Conservation (phyloP, 2,797 vertebrate species). For the Dendrocincla fuliginosa region DNA sequence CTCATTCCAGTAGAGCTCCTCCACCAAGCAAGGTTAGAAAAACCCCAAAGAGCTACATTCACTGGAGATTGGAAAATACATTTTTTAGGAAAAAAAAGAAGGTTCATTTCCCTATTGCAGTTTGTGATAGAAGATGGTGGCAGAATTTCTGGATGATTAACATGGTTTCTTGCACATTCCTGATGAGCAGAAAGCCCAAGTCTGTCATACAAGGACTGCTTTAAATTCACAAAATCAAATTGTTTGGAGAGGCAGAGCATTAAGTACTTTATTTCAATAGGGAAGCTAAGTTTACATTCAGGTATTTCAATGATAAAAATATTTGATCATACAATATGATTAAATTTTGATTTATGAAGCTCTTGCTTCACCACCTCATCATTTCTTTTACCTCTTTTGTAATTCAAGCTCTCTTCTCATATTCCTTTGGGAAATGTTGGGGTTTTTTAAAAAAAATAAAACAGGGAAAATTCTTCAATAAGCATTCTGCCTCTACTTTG, state of each 20-base stretch:
- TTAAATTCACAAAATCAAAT: background rate
- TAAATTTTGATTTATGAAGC: constrained; percentile 8
- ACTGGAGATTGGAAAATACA: background rate
- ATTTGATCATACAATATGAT: background rate
- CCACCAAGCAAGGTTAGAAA: background rate
- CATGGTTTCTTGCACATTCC: background rate
- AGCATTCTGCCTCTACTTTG: background rate
- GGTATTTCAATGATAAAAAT: background rate
- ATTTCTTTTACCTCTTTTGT: background rate
- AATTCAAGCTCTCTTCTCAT: background rate
- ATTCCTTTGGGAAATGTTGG: background rate
- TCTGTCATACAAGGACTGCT: background rate
- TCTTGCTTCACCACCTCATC: background rate
- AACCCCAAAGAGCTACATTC: background rate
- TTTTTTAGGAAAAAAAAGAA: background rate
- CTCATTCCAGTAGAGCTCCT: background rate
- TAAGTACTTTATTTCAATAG: background rate
- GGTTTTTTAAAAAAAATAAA: background rate
- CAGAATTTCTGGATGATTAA: background rate
- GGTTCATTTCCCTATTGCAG: background rate
- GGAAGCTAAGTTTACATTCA: background rate
- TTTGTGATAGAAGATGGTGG: background rate
- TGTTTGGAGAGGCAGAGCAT: background rate
- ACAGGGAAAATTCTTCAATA: background rate
- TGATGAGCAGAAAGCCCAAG: background rate